Percentiles rank a stretch among this genome's conserved stretches.
These are phyloP conservation scores for Graptemys geographica DNA, from an alignment of 2,797 vertebrate genomes.

Conservation along the genomic window DNA sequence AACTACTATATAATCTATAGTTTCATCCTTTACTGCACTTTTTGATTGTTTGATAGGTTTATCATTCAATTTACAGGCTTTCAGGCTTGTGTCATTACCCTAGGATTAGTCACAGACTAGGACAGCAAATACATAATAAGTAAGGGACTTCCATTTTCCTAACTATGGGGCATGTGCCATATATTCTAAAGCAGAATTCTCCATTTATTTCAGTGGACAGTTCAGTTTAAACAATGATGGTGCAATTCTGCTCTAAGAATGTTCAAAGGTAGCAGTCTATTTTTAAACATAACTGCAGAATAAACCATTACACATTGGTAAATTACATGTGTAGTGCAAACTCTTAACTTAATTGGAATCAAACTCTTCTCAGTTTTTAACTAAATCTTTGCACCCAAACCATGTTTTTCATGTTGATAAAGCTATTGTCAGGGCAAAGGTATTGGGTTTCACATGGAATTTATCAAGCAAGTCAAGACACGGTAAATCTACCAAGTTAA, in stretches of 20 bases:
- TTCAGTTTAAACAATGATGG: not conserved
- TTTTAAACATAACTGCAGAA: not conserved
- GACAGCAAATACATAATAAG: not conserved
- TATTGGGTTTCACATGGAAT: conserved; percentile 64
- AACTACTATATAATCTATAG: not conserved
- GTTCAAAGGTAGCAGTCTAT: not conserved
- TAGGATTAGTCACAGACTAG: not conserved
- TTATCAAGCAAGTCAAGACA: conserved; percentile 71
- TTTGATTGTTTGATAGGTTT: not conserved
- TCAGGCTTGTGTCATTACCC: not conserved
- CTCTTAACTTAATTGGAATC: not conserved
- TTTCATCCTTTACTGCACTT: not conserved
- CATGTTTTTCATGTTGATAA: conserved; percentile 41
- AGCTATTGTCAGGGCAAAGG: conserved; percentile 51
- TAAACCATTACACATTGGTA: not conserved
- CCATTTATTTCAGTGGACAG: not conserved
- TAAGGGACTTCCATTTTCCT: not conserved
- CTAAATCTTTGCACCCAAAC: conserved; percentile 18
- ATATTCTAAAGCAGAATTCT: not conserved
- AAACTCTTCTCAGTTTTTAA: not conserved
- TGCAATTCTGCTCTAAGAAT: not conserved
- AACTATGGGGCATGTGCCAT: not conserved
- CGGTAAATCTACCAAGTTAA: conserved; percentile 62
- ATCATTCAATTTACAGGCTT: not conserved
- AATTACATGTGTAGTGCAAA: not conserved